These are phyloP conservation scores for Gallinago paraguaiae DNA, from an alignment of 2,113 vertebrate species.

Conservation along the genomic window DNA sequence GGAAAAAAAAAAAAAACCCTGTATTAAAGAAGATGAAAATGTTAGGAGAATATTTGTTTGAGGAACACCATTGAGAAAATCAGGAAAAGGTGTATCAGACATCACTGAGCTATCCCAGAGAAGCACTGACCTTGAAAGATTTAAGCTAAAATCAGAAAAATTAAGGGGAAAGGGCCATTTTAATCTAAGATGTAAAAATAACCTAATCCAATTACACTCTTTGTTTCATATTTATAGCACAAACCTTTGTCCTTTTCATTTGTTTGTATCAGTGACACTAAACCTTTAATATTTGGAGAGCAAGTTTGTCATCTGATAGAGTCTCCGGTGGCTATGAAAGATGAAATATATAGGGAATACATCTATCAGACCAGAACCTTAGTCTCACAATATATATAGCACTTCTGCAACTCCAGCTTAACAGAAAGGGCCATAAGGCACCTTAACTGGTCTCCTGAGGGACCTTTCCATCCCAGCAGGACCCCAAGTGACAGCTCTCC, in stretches of 20 bases:
- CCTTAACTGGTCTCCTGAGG: neutral
- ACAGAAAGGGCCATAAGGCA: neutral
- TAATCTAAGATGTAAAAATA: constrained; percentile 5
- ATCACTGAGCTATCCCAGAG: neutral
- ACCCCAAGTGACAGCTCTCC: neutral
- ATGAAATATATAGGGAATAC: neutral
- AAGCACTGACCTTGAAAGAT: neutral
- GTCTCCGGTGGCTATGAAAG: neutral
- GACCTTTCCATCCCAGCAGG: neutral
- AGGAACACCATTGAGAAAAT: neutral
- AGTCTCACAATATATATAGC: neutral
- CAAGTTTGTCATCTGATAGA: neutral
- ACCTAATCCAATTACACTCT: neutral
- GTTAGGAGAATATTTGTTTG: neutral
- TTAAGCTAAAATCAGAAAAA: neutral
- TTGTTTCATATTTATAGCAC: neutral
- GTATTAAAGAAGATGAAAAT: neutral
- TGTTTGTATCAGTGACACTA: neutral
- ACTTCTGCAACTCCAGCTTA: neutral
- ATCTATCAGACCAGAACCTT: neutral
- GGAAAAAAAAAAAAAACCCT: neutral
- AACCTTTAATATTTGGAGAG: constrained; percentile 15
- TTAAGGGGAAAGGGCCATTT: neutral
- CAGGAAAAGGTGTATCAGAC: neutral
- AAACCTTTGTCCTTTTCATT: constrained; percentile 22